Base-by-base conservation (phyloP, 2,888 invertebrate genomes). In the Yponomeuta plumbellus region DNA sequence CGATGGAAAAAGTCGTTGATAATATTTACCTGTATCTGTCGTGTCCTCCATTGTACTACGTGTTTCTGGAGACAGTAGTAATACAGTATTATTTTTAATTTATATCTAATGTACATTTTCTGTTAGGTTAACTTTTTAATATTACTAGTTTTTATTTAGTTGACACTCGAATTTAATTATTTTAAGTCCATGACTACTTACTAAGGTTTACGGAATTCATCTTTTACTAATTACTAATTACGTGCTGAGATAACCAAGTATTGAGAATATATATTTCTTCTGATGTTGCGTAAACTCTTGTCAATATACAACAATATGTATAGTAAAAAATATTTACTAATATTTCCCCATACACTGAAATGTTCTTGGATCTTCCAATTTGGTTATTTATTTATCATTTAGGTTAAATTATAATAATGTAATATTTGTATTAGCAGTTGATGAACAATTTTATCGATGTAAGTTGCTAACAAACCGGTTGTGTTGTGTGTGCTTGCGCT, bases 401-500 rank as follows among this genome's bases (percentile, higher is more conserved):
- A 87, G 81, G 80, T 83, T 87, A 67, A 61, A 84, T 2, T 79
- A 76, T 80, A 80, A 52, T 26, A 34, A 61, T 52, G 44, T 65
- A 65, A 63, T 34, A 21, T 65, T n/a, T 80, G 76, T 74, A 80
- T 82, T 75, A 82, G 79, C 17, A 80, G 84, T 65, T 83, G 82
- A 84, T 81, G 86, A 87, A 86, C 87, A 88, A 86, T 85, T 78
- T 88, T 83, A 80, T 79, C 77, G 76, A 84, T 83, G 75, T 80
- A 80, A 85, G 84, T 81, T 88, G 90, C 91, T 91, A 91, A 91
- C 89, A 84, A 84, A 80, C 84, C 81, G 90, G 90, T 90, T 91
- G 90, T 90, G 91, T 89, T 80, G 90, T 90, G 89, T 88, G 89
- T 83, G 88, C 86, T 90, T 88, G 84, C 80, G 84, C 80, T 90